Evolutionary conservation across 2,113 vertebrate genomes (phyloP).

Genomic region (Zapus hudsonius): DNA sequence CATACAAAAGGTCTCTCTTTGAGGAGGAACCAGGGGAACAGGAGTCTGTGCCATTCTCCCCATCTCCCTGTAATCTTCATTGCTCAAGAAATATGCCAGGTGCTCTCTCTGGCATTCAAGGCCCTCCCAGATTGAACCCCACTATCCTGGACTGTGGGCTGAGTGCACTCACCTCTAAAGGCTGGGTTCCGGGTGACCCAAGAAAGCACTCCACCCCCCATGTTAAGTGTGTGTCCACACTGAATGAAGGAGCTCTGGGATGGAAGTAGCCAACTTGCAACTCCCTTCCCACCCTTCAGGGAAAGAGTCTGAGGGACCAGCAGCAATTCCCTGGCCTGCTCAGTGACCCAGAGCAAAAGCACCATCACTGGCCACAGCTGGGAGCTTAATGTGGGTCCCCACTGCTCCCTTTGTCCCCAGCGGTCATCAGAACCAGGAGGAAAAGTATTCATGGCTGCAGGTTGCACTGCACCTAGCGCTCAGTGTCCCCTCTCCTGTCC

Average conservation of each 20-base stretch:
- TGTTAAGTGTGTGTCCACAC: neutral
- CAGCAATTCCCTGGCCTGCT: no score
- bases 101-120: neutral
- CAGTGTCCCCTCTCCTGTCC: neutral
- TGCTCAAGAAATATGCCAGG: neutral
- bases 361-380: no score
- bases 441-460: no score
- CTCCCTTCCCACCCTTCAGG: no score
- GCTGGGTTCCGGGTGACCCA: neutral
- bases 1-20: neutral
- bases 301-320: no score
- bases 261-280: no score
- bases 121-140: neutral
- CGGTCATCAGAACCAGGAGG: no score
- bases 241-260: neutral
- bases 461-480: neutral
- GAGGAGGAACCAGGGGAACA: neutral
- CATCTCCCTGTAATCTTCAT: neutral
- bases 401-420: no score
- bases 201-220: fast-evolving
- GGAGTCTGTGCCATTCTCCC: no score
- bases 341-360: no score
- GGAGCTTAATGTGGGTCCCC: no score
- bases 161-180: neutral
- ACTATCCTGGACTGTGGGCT: neutral